A percentile compares a stretch with the other conserved stretches of the same genome.
phyloP scores from a whole-genome alignment of 2,797 vertebrate genomes.

The Chloroceryle amazona region DNA sequence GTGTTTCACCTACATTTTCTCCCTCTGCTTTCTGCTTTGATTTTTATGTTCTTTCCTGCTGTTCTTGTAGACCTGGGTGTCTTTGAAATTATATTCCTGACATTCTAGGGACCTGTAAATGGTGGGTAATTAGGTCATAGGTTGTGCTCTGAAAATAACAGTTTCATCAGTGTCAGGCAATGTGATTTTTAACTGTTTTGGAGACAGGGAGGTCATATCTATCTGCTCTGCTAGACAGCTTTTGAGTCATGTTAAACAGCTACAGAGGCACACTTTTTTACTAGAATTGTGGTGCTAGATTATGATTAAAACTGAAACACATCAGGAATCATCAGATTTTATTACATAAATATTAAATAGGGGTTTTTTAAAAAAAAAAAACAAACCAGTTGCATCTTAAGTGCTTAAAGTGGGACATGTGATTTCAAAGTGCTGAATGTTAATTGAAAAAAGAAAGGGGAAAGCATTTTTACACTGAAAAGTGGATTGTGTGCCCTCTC shows the following conservation, averaged over 20 bases:
- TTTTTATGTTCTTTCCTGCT: background rate
- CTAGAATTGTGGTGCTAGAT: background rate
- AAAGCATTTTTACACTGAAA: slow-evolving; percentile 38
- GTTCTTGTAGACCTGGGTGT: background rate
- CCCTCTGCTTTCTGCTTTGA: background rate
- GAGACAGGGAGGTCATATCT: background rate
- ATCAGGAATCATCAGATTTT: slow-evolving; percentile 60
- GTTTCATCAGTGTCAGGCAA: background rate
- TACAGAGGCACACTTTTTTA: slow-evolving; percentile 6
- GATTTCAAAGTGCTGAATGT: slow-evolving; percentile 25
- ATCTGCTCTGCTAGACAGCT: background rate
- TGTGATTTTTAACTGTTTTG: background rate
- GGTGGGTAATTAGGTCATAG: slow-evolving; percentile 19
- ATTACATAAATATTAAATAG: slow-evolving; percentile 66
- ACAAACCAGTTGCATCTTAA: slow-evolving; percentile 13
- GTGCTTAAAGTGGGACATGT: slow-evolving; percentile 50
- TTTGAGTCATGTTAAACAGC: slow-evolving; percentile 16
- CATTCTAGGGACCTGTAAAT: background rate
- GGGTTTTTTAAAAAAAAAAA: slow-evolving; percentile 54
- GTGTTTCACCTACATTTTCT: background rate
- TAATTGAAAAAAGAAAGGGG: slow-evolving; percentile 51
- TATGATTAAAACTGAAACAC: slow-evolving; percentile 58
- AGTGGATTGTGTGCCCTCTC: slow-evolving; percentile 9
- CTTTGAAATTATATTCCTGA: slow-evolving; percentile 5
- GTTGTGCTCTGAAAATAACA: background rate